Percentiles rank a stretch among this genome's conserved stretches.
Conservation (phyloP, 2,888 invertebrate species). For the Rambutsinella grinnellia region DNA sequence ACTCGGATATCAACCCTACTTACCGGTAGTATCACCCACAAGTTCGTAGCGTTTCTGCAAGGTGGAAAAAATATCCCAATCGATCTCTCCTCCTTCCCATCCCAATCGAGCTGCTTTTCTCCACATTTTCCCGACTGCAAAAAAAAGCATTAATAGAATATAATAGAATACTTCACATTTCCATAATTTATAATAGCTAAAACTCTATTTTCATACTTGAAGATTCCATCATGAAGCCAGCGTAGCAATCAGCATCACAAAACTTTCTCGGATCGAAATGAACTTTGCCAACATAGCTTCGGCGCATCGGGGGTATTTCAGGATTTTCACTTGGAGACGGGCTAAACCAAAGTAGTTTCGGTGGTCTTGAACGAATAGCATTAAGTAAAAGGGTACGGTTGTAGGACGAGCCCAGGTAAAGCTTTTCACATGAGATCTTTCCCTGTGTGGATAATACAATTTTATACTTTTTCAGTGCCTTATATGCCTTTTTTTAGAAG, state of each 20-base stretch:
- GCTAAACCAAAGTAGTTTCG: slow-evolving; percentile 68
- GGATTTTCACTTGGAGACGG: slow-evolving; percentile 60
- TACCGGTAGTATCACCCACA: slow-evolving; percentile 63
- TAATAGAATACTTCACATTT: too few species aligned
- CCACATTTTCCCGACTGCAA: slow-evolving; percentile 64
- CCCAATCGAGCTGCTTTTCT: slow-evolving; percentile 50
- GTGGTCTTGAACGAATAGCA: slow-evolving; percentile 71
- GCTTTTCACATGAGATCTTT: slow-evolving; percentile 81
- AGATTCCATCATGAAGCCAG: slow-evolving; percentile 78
- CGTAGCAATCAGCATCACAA: slow-evolving; percentile 83
- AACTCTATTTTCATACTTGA: slow-evolving; percentile 74
- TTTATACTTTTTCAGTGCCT: too few species aligned
- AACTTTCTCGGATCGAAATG: slow-evolving; percentile 80
- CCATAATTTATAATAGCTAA: too few species aligned
- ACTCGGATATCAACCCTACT: too few species aligned
- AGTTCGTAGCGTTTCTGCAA: slow-evolving; percentile 62
- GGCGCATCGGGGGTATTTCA: slow-evolving; percentile 66
- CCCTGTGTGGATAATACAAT: slow-evolving; percentile 73
- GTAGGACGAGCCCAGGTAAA: slow-evolving; percentile 87
- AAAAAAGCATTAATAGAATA: too few species aligned
- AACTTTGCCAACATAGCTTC: slow-evolving; percentile 73
- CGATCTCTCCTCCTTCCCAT: slow-evolving; percentile 63
- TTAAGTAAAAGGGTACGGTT: slow-evolving; percentile 79
- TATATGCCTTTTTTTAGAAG: too few species aligned
- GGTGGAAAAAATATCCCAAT: slow-evolving; percentile 58